These are phyloP conservation scores for Papilio polytes DNA, from an alignment of 1,140 invertebrate genomes.

Conservation along the genomic window DNA sequence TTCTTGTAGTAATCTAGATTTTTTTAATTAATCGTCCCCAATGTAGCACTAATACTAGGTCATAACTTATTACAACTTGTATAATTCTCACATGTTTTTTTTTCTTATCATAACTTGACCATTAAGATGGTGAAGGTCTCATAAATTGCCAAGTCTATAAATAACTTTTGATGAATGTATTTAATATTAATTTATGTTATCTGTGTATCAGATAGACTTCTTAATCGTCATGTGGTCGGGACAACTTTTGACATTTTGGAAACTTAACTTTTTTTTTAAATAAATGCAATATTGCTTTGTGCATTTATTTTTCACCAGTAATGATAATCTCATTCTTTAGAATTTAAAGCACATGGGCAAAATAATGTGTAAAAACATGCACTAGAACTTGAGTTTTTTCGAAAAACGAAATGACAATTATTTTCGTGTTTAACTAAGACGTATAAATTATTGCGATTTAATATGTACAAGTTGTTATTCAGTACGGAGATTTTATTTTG, in stretches of 20 bases:
- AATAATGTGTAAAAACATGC: neutral
- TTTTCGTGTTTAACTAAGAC: neutral
- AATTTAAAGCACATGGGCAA: too few relatives aligned
- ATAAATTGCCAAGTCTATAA: neutral
- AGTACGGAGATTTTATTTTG: constrained; percentile 36
- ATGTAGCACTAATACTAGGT: neutral
- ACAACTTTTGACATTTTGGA: neutral
- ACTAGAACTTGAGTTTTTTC: neutral
- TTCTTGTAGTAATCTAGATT: neutral
- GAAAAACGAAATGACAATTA: neutral
- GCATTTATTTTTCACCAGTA: too few relatives aligned
- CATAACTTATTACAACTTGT: neutral
- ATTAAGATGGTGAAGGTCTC: neutral
- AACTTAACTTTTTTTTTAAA: neutral
- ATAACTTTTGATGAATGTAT: neutral
- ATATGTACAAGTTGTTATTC: neutral
- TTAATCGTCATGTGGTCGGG: neutral
- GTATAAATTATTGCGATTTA: neutral
- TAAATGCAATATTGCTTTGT: neutral
- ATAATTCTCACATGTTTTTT: neutral
- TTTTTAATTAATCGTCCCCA: neutral
- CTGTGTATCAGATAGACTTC: neutral
- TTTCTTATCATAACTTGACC: neutral
- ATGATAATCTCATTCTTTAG: too few relatives aligned
- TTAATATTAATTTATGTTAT: neutral